Evolutionary conservation across 2,888 invertebrate genomes (phyloP).

Genomic region (Masnerella sp.): DNA sequence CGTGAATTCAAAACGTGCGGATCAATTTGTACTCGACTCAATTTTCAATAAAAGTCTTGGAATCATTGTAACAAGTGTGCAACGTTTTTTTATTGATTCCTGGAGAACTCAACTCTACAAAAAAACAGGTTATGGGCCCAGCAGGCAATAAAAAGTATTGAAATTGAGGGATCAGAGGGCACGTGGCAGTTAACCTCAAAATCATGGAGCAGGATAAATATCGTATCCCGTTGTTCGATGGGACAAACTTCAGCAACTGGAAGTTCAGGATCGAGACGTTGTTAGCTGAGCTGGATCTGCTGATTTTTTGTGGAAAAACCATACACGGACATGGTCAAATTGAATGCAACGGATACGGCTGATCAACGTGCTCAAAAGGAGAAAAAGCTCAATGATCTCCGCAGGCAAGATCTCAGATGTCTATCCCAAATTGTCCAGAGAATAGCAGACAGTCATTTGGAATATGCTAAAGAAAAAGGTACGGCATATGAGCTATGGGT

Average conservation of each 20-base stretch:
- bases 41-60: too few species aligned
- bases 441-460: constrained; percentile 58
- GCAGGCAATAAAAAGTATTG: too few species aligned
- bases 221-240: constrained; percentile 36
- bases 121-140: too few species aligned
- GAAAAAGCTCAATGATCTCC: background rate
- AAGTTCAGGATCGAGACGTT: constrained; percentile 60
- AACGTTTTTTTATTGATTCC: too few species aligned
- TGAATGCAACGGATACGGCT: background rate
- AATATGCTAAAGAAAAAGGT: constrained; percentile 64
- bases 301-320: constrained; percentile 29
- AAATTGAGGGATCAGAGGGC: too few species aligned
- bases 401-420: constrained; percentile 57
- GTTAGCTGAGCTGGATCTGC: constrained; percentile 47
- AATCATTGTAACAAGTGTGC: too few species aligned
- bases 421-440: constrained; percentile 63
- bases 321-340: background rate
- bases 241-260: constrained; percentile 60
- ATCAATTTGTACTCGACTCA: too few species aligned
- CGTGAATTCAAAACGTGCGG: too few species aligned
- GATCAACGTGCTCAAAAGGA: background rate
- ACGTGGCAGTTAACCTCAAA: too few species aligned
- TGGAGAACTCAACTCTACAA: too few species aligned
- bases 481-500: constrained; percentile 63
- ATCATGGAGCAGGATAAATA: constrained; percentile 21